phyloP scores from a whole-genome alignment of 1,140 invertebrate species.

The Oryctes rhinoceros region DNA sequence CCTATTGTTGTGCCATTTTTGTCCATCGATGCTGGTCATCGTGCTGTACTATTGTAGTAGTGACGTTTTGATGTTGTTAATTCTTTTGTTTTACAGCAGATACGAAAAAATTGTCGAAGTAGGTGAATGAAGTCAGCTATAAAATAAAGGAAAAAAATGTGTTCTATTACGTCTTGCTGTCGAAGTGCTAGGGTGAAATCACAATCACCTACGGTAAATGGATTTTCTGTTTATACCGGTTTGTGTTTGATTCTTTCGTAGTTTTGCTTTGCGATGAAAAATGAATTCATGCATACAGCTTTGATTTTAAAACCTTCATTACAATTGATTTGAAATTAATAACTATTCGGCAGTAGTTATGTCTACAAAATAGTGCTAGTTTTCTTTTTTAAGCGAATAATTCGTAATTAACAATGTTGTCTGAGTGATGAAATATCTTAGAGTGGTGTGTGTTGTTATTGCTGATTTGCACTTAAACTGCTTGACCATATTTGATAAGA shows the following conservation, averaged over 20 bases:
- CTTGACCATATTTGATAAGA: conserved; percentile 11
- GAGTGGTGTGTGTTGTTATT: conserved; percentile 6
- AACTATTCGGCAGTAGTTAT: background rate
- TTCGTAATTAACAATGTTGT: background rate
- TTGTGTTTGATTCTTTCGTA: background rate
- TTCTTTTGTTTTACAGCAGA: background rate
- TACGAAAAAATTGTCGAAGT: conserved; percentile 12
- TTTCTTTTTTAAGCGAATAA: too few species aligned
- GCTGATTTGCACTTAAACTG: background rate
- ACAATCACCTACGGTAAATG: background rate
- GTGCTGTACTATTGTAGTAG: background rate
- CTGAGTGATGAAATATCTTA: background rate
- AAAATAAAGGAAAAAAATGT: background rate
- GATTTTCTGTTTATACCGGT: background rate
- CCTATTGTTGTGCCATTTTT: background rate
- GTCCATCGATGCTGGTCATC: background rate
- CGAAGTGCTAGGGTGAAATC: background rate
- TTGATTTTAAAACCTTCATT: background rate
- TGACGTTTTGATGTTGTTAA: background rate
- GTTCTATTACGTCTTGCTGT: background rate
- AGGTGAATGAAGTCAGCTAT: background rate
- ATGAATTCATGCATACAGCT: background rate
- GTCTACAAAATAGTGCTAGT: too few species aligned
- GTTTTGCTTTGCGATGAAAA: background rate
- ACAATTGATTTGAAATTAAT: background rate